Evolutionary conservation across 2,888 invertebrate genomes (phyloP), one percentile per base, ranked within the genome.

Genomic region (Acleris laterana): DNA sequence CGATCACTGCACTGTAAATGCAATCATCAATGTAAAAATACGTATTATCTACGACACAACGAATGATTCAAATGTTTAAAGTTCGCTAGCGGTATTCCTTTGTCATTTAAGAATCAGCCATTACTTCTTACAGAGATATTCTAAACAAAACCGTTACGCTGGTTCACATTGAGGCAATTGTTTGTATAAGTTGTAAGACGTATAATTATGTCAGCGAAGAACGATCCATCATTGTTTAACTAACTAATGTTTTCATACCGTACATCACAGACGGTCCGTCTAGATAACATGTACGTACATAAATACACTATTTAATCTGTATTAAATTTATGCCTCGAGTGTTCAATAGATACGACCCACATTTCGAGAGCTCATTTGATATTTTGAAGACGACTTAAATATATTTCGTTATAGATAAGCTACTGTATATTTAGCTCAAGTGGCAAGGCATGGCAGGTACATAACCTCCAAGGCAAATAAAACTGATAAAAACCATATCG

Each of bases 321-420:
- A 72, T 74, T 71, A 69, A 73, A 73, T 76, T 79, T 71, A 81
- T 68, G 60, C 81, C 77, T 87, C 84, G 80, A 87, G 85, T 83
- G 75, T 81, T 86, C 81, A 84, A 85, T 83, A 78, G 77, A 75
- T 78, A 75, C 77, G 87, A 80, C 86, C 87, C 77, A 87, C 75
- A 82, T 87, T 79, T 81, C 71, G 72, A 80, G 79, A 71, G 73
- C 78, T 81, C 78, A 78, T 75, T 78, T 77, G 69, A 70, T 82
- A 87, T 87, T 79, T 63, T 56, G 62, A 73, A 77, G 77, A 77
- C 69, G 70, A 53, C 69, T 74, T 76, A 48, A 55, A 28, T 77
- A 78, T 73, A 71, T 66, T 57, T 57, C 16, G 32, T 16, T 57
- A 46, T 49, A 32, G 58, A 59, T 59, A 59, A 32, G 62, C 66